A percentile compares a stretch with the other conserved stretches of the same genome.
These are phyloP conservation scores for Meloe dianella DNA, from an alignment of 2,888 invertebrate species.

Conservation along the genomic window DNA sequence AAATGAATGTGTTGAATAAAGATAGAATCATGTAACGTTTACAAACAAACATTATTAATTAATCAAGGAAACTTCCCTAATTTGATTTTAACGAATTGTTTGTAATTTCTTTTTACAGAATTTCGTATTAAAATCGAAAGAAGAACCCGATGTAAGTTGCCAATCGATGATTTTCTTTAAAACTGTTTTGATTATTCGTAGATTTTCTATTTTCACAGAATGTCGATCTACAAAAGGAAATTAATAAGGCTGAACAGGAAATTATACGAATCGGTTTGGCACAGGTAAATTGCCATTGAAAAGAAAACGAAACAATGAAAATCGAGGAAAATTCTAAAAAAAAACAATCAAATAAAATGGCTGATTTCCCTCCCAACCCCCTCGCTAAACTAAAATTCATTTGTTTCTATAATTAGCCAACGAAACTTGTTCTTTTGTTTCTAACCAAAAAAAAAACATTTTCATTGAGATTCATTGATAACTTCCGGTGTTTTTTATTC, in stretches of 20 bases:
- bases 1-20: conserved; percentile 14
- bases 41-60: neutral
- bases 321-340: neutral
- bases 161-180: conserved; percentile 13
- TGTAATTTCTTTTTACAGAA: conserved; percentile 49
- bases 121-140: conserved; percentile 48
- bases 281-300: conserved; percentile 50
- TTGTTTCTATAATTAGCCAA: neutral
- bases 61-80: conserved; percentile 30
- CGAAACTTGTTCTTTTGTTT: conserved; percentile 2
- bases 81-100: conserved; percentile 23
- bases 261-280: conserved; percentile 55
- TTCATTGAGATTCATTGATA: neutral
- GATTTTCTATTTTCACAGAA: conserved; percentile 47
- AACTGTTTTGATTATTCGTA: neutral
- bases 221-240: conserved; percentile 50
- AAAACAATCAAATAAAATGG: neutral
- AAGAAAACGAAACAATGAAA: neutral
- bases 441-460: neutral
- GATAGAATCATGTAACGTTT: neutral
- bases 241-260: conserved; percentile 53
- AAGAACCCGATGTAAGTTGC: conserved; percentile 54
- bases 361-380: neutral
- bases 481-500: neutral
- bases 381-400: neutral